A percentile compares a stretch with the other conserved stretches of the same genome.
Conservation (phyloP, 2,888 invertebrate genomes). For the Drosophila nr. fundita region DNA sequence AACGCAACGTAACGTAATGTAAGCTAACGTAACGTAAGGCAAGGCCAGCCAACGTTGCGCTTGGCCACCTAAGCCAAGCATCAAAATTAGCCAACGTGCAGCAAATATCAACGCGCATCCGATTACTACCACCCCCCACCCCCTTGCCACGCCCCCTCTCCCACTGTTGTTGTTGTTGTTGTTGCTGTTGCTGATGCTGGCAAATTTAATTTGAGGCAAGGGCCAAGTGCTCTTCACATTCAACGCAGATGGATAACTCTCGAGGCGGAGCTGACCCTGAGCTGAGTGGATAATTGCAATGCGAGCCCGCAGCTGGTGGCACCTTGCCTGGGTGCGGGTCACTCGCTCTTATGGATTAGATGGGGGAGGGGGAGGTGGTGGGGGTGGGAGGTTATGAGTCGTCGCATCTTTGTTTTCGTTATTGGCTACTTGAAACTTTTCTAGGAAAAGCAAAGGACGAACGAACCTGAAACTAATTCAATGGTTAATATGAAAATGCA, state of each 20-base stretch:
- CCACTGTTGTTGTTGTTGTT: not conserved
- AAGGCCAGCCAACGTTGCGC: not conserved
- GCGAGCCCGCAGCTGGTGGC: slow-evolving; percentile 33
- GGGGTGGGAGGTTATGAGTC: not conserved
- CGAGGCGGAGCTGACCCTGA: slow-evolving; percentile 35
- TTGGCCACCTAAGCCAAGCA: not conserved
- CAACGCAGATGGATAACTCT: slow-evolving; percentile 66
- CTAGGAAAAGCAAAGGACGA: slow-evolving; percentile 10
- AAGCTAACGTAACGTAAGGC: not conserved
- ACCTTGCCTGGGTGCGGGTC: not conserved
- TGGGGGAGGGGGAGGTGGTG: not conserved
- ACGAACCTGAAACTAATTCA: slow-evolving; percentile 56
- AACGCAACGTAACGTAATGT: slow-evolving; percentile 17
- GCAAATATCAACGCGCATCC: slow-evolving; percentile 24
- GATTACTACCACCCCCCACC: slow-evolving; percentile 12
- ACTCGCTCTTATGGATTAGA: not conserved
- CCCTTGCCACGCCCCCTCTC: no score
- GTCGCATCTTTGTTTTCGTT: slow-evolving; percentile 37
- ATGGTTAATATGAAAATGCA: slow-evolving; percentile 60
- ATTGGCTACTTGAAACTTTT: slow-evolving; percentile 70
- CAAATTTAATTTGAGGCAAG: slow-evolving; percentile 64
- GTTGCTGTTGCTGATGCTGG: slow-evolving; percentile 14
- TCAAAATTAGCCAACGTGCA: slow-evolving; percentile 33
- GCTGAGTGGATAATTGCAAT: slow-evolving; percentile 69
- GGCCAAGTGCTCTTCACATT: slow-evolving; percentile 42